Percentiles rank a stretch among this genome's conserved stretches.
Conservation (phyloP, 2,113 vertebrate species). For the Oncorhynchus nerka region DNA sequence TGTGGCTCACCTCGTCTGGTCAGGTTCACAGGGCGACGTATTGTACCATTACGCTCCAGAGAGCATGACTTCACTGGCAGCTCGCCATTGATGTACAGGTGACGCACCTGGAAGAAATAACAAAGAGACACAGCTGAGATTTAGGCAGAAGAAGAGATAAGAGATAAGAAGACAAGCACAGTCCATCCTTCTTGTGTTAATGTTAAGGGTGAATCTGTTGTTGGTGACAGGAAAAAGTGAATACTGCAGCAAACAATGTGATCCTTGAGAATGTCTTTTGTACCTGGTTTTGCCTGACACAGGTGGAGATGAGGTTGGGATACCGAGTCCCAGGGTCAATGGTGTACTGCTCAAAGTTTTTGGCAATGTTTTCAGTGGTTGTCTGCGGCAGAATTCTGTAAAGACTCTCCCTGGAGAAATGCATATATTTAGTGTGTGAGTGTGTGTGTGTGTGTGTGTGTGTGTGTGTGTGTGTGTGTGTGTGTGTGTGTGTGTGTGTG, state of each 20-base stretch:
- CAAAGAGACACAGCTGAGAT: neutral
- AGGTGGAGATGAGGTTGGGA: constrained; percentile 90
- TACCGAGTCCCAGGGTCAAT: constrained; percentile 91
- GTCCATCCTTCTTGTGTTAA: neutral
- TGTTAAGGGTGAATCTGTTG: neutral
- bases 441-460: neutral
- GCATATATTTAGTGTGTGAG: neutral
- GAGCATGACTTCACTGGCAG: constrained; percentile 73
- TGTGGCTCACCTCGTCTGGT: constrained; percentile 76
- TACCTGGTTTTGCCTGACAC: constrained; percentile 89
- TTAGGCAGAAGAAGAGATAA: neutral
- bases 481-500: neutral
- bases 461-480: neutral
- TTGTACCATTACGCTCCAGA: constrained; percentile 80
- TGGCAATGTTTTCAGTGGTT: constrained; percentile 93
- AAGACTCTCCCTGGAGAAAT: constrained; percentile 84
- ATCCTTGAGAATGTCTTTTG: constrained; percentile 27
- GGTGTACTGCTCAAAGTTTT: constrained; percentile 97
- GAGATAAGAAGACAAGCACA: neutral
- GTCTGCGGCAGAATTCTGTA: constrained; percentile 95
- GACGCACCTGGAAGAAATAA: constrained; percentile 79
- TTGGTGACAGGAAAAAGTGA: neutral
- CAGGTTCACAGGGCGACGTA: constrained; percentile 86
- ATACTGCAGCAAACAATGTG: neutral
- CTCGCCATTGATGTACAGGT: constrained; percentile 85